phyloP scores from a whole-genome alignment of 2,888 invertebrate genomes.

The Neocrepidodera transversa region DNA sequence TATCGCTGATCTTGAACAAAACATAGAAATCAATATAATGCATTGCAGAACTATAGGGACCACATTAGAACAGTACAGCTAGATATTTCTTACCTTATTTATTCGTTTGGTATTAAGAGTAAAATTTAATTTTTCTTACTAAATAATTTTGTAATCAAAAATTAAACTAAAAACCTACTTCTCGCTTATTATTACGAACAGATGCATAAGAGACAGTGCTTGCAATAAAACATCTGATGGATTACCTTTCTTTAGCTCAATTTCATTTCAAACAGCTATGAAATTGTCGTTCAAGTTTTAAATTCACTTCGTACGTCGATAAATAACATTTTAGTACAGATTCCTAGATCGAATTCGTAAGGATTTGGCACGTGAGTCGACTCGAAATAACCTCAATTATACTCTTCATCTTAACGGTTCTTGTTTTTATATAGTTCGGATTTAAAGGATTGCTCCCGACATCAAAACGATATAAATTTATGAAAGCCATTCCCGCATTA shows the following conservation, averaged over 20 bases:
- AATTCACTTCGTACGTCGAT: conserved; percentile 23
- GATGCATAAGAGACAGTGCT: too few relatives aligned
- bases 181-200: too few relatives aligned
- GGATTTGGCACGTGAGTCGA: conserved; percentile 31
- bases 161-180: too few relatives aligned
- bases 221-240: too few relatives aligned
- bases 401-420: conserved; percentile 30
- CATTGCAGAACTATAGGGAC: too few relatives aligned
- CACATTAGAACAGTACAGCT: too few relatives aligned
- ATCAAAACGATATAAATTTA: conserved; percentile 49
- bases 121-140: too few relatives aligned
- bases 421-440: conserved; percentile 32
- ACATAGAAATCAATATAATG: too few relatives aligned
- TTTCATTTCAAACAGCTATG: background rate
- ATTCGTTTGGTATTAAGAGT: too few relatives aligned
- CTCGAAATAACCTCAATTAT: conserved; percentile 35
- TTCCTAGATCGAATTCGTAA: conserved; percentile 27
- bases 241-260: background rate
- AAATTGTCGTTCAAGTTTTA: background rate
- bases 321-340: conserved; percentile 21
- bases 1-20: too few relatives aligned
- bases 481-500: conserved; percentile 33
- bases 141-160: too few relatives aligned
- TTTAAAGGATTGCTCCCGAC: conserved; percentile 45
- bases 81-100: too few relatives aligned